These are phyloP conservation scores for Takifugu bimaculatus DNA, from an alignment of 2,113 vertebrate species.

Conservation along the genomic window DNA sequence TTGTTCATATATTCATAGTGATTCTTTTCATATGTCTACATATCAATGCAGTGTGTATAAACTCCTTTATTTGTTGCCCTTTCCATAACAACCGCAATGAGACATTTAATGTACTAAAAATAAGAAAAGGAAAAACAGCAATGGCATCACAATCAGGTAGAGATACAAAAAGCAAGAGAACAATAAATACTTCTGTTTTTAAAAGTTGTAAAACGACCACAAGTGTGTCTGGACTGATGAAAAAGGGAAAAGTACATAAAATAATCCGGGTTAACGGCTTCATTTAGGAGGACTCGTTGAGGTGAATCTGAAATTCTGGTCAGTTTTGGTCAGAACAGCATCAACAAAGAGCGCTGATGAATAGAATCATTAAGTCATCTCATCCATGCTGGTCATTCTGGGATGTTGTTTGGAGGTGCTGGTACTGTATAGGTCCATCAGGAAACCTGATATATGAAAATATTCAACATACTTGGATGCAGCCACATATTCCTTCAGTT, in stretches of 20 bases:
- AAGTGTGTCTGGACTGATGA: not conserved
- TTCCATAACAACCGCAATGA: slow-evolving; percentile 20
- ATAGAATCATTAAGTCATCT: too few species aligned
- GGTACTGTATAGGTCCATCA: too few species aligned
- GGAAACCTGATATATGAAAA: not conserved
- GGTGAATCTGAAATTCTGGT: not conserved
- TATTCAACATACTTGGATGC: not conserved
- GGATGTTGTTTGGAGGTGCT: too few species aligned
- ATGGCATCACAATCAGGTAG: not conserved
- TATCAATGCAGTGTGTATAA: too few species aligned
- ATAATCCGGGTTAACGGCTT: not conserved
- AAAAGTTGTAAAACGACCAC: not conserved
- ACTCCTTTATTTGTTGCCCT: slow-evolving; percentile 21
- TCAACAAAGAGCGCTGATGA: too few species aligned
- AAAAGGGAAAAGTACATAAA: slow-evolving; percentile 17
- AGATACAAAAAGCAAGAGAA: slow-evolving; percentile 5
- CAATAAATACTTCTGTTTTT: not conserved
- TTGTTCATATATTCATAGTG: not conserved
- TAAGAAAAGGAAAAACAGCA: not conserved
- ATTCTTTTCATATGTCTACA: too few species aligned
- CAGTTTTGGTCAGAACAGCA: too few species aligned
- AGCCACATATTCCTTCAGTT: not conserved
- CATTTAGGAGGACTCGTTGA: not conserved
- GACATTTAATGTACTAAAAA: slow-evolving; percentile 6
- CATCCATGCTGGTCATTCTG: too few species aligned